Percentiles rank a stretch among this genome's conserved stretches.
Evolutionary conservation across 2,113 vertebrate species (phyloP).

Genomic region (Tichodroma muraria): DNA sequence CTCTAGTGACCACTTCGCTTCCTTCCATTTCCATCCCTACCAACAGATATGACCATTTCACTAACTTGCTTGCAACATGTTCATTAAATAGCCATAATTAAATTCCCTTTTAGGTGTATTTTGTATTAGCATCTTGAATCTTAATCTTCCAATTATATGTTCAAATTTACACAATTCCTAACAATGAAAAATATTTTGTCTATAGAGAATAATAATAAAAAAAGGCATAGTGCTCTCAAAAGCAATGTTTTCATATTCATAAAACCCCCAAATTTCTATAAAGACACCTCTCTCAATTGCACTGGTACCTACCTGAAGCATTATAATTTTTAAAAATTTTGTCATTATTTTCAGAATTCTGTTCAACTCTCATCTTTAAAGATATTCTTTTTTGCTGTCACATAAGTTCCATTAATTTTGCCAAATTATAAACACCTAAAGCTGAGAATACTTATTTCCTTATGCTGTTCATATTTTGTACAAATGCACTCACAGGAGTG

Average conservation of each 20-base stretch:
- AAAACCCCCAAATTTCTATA: neutral
- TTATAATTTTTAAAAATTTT: neutral
- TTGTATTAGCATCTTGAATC: neutral
- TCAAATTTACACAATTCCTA: neutral
- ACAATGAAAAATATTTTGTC: neutral
- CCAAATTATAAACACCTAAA: neutral
- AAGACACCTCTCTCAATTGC: neutral
- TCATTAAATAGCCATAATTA: neutral
- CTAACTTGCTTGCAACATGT: neutral
- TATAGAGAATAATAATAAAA: neutral
- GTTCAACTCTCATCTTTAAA: neutral
- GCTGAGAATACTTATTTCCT: neutral
- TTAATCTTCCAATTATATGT: neutral
- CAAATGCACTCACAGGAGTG: neutral
- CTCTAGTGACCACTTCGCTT: accelerated
- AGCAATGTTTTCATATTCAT: neutral
- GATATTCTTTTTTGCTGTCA: neutral
- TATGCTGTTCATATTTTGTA: neutral
- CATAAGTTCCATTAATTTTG: neutral
- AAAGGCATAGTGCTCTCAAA: neutral
- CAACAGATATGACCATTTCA: neutral
- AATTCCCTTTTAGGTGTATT: neutral
- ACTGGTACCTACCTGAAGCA: neutral
- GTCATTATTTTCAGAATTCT: neutral
- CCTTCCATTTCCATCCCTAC: neutral